A percentile compares a stretch with the other conserved stretches of the same genome.
Evolutionary conservation across 35 echinoderm and acorn worm species (phyloP).

Genomic region (Ptychodera flava): DNA sequence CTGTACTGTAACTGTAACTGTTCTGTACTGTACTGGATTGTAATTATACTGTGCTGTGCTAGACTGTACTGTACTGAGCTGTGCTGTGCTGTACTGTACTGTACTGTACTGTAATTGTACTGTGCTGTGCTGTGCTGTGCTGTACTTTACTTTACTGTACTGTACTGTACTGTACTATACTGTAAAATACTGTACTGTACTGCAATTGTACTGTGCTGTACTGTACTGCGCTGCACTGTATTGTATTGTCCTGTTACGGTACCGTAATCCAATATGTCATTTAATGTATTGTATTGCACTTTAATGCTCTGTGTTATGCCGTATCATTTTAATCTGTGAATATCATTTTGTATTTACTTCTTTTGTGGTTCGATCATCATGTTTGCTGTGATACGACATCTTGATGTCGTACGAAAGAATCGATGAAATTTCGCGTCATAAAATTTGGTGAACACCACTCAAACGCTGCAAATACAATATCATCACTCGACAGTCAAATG

Average conservation of each 20-base stretch:
- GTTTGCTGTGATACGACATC: no score
- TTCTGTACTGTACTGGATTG: conserved; percentile 29
- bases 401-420: no score
- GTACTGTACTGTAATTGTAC: conserved; percentile 33
- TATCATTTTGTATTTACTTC: no score
- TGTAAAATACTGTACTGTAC: conserved; percentile 39
- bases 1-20: conserved; percentile 26
- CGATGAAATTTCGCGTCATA: no score
- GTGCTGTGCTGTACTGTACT: conserved; percentile 29
- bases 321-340: not conserved
- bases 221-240: conserved; percentile 22
- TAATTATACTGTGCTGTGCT: conserved; percentile 34
- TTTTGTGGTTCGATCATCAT: no score
- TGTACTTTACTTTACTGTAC: conserved; percentile 37
- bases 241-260: conserved; percentile 9
- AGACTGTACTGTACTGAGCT: conserved; percentile 36
- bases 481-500: no score
- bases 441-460: no score
- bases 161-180: conserved; percentile 37
- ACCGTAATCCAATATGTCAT: no score
- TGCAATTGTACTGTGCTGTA: conserved; percentile 15
- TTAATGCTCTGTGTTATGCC: conserved; percentile 3
- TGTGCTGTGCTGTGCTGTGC: conserved; percentile 23
- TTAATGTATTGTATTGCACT: conserved; percentile 14
- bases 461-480: no score